phyloP scores from a whole-genome alignment of 2,888 invertebrate species.

The Tenodera sinensis region DNA sequence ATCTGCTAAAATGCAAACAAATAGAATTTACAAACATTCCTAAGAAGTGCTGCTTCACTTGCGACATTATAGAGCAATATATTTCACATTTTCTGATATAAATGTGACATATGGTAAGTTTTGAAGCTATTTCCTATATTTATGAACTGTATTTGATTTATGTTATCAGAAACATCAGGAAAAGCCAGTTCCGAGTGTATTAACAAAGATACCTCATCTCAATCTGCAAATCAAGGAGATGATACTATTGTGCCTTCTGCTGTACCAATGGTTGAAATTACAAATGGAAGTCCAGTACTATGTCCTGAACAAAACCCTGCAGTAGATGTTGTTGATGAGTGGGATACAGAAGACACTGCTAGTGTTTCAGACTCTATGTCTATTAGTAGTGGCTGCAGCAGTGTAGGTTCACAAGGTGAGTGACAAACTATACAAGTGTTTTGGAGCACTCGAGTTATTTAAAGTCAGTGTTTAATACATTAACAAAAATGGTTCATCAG shows the following conservation, averaged over 20 bases:
- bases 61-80: too few species aligned
- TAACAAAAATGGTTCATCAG: too few species aligned
- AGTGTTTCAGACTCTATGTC: constrained; percentile 49
- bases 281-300: neutral
- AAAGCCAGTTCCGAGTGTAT: neutral
- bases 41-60: too few species aligned
- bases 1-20: too few species aligned
- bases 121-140: neutral
- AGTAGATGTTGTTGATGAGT: constrained; percentile 40
- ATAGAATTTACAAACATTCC: too few species aligned
- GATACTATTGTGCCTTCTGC: neutral
- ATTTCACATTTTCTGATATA: too few species aligned
- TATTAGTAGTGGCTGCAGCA: constrained; percentile 31
- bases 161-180: neutral
- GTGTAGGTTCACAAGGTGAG: constrained; percentile 32
- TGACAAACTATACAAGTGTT: neutral
- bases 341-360: constrained; percentile 48
- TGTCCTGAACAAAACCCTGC: neutral
- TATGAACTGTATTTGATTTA: neutral
- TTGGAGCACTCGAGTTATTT: neutral
- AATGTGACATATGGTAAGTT: too few species aligned
- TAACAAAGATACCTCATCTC: neutral
- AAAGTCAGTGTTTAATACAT: too few species aligned
- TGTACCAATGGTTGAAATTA: neutral
- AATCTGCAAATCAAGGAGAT: neutral